These are phyloP conservation scores for Pyxicephalus adspersus DNA, from an alignment of 2,113 vertebrate genomes.

Conservation along the genomic window DNA sequence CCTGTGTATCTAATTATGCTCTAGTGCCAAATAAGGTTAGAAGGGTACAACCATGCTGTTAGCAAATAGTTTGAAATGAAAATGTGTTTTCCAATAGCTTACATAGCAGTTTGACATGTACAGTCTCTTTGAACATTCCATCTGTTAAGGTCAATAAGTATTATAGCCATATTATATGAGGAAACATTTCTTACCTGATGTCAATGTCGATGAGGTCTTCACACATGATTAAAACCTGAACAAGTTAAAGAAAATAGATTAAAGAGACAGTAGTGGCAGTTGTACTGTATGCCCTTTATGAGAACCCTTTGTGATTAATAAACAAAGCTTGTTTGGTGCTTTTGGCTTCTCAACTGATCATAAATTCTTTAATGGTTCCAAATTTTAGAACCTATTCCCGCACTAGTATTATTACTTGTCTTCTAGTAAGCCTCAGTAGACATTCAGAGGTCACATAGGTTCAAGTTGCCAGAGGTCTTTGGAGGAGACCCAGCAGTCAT, in stretches of 20 bases:
- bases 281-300: conserved; percentile 10
- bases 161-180: conserved; percentile 25
- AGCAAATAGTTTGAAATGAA: conserved; percentile 78
- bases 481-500: no score
- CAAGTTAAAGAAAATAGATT: conserved; percentile 27
- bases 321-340: no score
- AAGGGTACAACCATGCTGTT: conserved; percentile 77
- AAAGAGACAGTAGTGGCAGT: background rate
- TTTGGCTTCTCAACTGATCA: no score
- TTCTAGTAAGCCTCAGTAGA: no score
- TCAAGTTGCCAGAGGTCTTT: no score
- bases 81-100: conserved; percentile 66
- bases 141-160: conserved; percentile 49
- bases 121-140: conserved; percentile 55
- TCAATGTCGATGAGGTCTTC: conserved; percentile 21
- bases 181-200: conserved; percentile 40
- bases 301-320: no score
- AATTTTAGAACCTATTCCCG: no score
- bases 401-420: no score
- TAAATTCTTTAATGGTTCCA: no score
- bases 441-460: no score
- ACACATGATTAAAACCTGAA: conserved; percentile 44
- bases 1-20: conserved; percentile 92
- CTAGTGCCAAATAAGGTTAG: conserved; percentile 84
- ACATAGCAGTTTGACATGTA: conserved; percentile 64